Percentiles rank a stretch among this genome's conserved stretches.
phyloP scores from a whole-genome alignment of 2,113 vertebrate genomes.

The Carlito syrichta region DNA sequence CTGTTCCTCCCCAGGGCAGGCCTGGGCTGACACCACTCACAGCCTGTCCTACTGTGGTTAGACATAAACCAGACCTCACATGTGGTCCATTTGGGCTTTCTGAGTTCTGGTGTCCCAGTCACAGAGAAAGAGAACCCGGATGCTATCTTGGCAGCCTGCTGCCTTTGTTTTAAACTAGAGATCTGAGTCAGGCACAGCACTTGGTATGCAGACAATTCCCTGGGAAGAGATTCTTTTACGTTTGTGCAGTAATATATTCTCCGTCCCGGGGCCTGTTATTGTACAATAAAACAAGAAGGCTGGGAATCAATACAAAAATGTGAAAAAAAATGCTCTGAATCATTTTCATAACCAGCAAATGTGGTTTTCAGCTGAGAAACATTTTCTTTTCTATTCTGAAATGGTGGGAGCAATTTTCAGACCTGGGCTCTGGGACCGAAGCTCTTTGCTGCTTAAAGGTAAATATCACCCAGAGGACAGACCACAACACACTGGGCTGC shows the following conservation, averaged over 20 bases:
- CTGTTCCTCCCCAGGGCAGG: neutral
- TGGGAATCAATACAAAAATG: constrained; percentile 60
- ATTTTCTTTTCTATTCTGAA: constrained; percentile 58
- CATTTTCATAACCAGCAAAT: constrained; percentile 67
- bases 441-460: constrained; percentile 20
- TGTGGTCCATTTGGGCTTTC: neutral
- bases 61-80: neutral
- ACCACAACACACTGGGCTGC: neutral
- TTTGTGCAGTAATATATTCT: constrained; percentile 38
- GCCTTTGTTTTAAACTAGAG: constrained; percentile 13
- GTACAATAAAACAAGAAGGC: constrained; percentile 63
- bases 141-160: neutral
- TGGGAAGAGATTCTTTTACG: constrained; percentile 3
- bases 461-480: constrained; percentile 38
- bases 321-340: constrained; percentile 44
- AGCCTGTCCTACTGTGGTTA: neutral
- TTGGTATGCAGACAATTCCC: constrained; percentile 31
- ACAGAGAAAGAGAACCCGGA: neutral
- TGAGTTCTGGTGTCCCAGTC: neutral
- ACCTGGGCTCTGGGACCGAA: neutral
- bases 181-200: neutral
- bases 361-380: constrained; percentile 57
- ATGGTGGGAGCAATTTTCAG: constrained; percentile 47
- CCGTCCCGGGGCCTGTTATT: constrained; percentile 13
- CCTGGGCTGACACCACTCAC: neutral